Evolutionary conservation across 2,113 vertebrate species (phyloP), one percentile per base, ranked within the genome.

Genomic region (Perca schrenkii): DNA sequence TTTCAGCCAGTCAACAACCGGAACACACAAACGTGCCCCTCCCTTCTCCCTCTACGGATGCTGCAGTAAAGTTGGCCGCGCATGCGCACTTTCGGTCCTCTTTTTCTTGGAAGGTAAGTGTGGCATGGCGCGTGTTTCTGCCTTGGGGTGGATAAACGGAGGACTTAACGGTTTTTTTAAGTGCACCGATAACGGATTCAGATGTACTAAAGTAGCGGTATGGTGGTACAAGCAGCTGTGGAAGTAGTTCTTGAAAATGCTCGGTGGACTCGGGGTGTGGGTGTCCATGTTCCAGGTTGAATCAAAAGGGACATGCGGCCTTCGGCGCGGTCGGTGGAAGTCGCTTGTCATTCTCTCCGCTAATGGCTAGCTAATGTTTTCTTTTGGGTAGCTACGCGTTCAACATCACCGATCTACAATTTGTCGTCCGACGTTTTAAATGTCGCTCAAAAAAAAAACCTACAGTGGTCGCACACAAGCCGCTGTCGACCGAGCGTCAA

Each of bases 21-120:
- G 90, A 93, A 91, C 70, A 52, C 82, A 73, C 78, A 83, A 76
- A 47, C 72, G 60, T 81, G 0, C 91, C 83, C 79, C 85, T 65
- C 77, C 86, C 91, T 58, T 21, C 87, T 78, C 77, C 85, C 67
- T 84, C 77, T 86, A 86, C 92, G 92, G 94, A 89, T 95, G 95
- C 95, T 90, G 95, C 96, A 95, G 96, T 96, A 91, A 95, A 96
- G 95, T 95, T 93, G 88, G 87, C 76, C 87, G 94, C 96, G 94
- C 96, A 12, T 96, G 96, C 96, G 96, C 94, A 92, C 46, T 92
- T 21, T 88, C 89, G 91, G 88, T 93, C 94, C 94, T 95, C 95
- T 96, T 95, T 96, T 94, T 94, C 94, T 95, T 93, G 94, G 94
- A 95, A 95, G 95, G 96, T 96, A 95, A 95, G 95, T 93, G 92